phyloP scores from a whole-genome alignment of 2,888 invertebrate genomes.

The Lepidochitona cinerea region DNA sequence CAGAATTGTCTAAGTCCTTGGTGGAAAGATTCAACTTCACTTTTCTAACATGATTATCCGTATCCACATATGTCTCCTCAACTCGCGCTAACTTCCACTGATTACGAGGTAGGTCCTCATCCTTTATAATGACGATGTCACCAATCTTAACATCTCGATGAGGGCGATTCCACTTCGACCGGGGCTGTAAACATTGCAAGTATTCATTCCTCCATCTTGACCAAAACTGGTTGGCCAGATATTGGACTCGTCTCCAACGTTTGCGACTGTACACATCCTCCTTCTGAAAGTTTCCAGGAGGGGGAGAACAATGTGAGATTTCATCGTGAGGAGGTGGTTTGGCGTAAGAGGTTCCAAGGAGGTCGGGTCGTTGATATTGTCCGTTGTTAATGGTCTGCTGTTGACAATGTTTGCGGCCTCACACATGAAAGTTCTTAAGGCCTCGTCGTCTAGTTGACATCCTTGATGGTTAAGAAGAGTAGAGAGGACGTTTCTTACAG shows the following conservation, averaged over 20 bases:
- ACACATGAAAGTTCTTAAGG: conserved; percentile 31
- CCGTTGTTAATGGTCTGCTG: conserved; percentile 29
- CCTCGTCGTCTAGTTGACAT: conserved; percentile 22
- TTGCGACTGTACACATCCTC: conserved; percentile 26
- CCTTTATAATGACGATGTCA: conserved; percentile 24
- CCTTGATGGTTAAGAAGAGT: conserved; percentile 16
- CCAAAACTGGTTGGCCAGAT: no score
- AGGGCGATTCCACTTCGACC: not conserved
- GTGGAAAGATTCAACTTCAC: no score
- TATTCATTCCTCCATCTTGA: conserved; percentile 22
- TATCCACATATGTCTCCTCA: not conserved
- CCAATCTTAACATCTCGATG: conserved; percentile 12
- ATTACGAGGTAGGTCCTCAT: conserved; percentile 19
- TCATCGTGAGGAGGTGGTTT: conserved; percentile 24
- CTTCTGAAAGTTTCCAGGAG: conserved; percentile 30
- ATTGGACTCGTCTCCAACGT: no score
- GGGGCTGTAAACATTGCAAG: not conserved
- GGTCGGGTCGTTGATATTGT: conserved; percentile 15
- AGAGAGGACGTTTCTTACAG: conserved; percentile 32
- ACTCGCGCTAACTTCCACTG: conserved; percentile 12
- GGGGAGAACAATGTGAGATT: conserved; percentile 22
- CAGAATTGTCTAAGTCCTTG: no score
- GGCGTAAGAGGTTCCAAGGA: conserved; percentile 5
- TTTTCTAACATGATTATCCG: no score
- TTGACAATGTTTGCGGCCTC: conserved; percentile 33